Conservation (phyloP, 2,888 invertebrate species). For the Ethmia dodecea region DNA sequence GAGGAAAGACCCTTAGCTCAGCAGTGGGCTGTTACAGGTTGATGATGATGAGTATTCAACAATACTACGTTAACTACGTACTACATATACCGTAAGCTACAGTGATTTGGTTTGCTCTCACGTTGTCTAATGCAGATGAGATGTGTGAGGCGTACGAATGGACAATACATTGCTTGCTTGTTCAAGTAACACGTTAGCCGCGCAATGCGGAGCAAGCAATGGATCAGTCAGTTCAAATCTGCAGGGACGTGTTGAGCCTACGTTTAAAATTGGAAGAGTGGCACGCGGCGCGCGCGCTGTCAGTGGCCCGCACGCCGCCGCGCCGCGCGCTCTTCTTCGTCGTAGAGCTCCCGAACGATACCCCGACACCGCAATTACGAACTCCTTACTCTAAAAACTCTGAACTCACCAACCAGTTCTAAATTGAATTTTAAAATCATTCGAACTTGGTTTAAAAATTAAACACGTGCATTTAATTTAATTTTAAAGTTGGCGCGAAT, state of each 20-base stretch:
- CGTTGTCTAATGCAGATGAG: too few species aligned
- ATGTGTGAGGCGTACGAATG: too few species aligned
- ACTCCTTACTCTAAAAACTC: slow-evolving; percentile 14
- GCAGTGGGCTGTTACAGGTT: too few species aligned
- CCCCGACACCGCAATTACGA: slow-evolving; percentile 7
- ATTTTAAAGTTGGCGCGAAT: slow-evolving; percentile 65
- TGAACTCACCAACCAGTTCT: not conserved
- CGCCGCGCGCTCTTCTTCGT: slow-evolving; percentile 59
- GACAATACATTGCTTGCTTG: too few species aligned
- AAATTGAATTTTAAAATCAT: slow-evolving; percentile 5
- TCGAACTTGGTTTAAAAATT: slow-evolving; percentile 2
- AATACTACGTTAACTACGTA: too few species aligned
- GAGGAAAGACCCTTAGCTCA: too few species aligned
- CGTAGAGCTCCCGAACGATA: slow-evolving; percentile 35
- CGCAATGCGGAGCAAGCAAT: too few species aligned
- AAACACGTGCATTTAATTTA: slow-evolving; percentile 67
- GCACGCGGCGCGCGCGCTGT: slow-evolving; percentile 48
- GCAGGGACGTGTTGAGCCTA: slow-evolving; percentile 45
- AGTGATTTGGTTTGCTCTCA: too few species aligned
- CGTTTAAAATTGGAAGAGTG: slow-evolving; percentile 66
- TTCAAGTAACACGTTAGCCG: not conserved
- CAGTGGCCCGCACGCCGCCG: slow-evolving; percentile 70
- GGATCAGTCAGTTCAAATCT: slow-evolving; percentile 38
- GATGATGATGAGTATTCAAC: too few species aligned
- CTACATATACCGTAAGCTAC: too few species aligned